Conservation (phyloP, 2,113 vertebrate species). For the Etheostoma spectabile region DNA sequence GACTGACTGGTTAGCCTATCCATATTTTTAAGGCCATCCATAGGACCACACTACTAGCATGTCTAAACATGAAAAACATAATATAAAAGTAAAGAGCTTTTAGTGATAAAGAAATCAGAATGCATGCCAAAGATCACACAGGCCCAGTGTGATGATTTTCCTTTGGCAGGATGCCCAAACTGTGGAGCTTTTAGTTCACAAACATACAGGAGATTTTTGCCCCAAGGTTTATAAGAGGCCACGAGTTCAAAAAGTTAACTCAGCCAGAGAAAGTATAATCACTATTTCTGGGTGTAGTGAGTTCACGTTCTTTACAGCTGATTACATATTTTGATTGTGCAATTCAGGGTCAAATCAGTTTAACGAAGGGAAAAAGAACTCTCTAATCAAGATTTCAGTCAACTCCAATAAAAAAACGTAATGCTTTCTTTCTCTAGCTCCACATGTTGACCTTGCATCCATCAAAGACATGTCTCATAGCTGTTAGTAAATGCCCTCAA, state of each 20-base stretch:
- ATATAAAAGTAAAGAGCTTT: not conserved
- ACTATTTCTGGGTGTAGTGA: not conserved
- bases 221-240: not conserved
- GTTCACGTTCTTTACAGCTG: not conserved
- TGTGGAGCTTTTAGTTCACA: no score
- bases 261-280: not conserved
- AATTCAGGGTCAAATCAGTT: conserved; percentile 14
- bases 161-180: not conserved
- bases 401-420: conserved; percentile 3
- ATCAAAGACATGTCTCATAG: not conserved
- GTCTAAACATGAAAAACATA: not conserved
- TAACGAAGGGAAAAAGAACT: conserved; percentile 9
- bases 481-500: conserved; percentile 13
- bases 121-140: conserved; percentile 4
- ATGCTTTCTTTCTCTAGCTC: not conserved
- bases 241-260: not conserved
- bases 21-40: not conserved
- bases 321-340: conserved; percentile 12
- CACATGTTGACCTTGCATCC: not conserved
- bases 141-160: not conserved
- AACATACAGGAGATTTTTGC: not conserved
- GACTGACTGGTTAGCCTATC: no score
- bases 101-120: not conserved
- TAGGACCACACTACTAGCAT: not conserved
- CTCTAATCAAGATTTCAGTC: conserved; percentile 20